Evolutionary conservation across 1,140 invertebrate species (phyloP).

Genomic region (Lysiphlebus fabarum): DNA sequence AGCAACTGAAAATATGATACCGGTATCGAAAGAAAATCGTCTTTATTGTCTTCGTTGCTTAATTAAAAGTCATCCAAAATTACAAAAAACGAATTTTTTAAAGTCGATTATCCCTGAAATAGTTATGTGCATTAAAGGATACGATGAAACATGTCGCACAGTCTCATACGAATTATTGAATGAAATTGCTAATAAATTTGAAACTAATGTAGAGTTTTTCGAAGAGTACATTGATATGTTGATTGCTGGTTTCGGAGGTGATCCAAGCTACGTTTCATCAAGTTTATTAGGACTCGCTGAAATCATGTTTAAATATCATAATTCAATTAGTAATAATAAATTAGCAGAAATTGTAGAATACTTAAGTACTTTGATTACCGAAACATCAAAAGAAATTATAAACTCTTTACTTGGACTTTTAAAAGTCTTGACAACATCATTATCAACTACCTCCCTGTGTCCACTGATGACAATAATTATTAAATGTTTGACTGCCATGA

Average conservation of each 20-base stretch:
- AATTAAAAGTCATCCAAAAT: constrained; percentile 60
- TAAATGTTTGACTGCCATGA: constrained; percentile 69
- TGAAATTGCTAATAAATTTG: constrained; percentile 60
- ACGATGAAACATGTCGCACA: constrained; percentile 74
- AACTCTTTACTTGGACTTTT: constrained; percentile 69
- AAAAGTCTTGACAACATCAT: constrained; percentile 65
- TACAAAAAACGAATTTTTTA: constrained; percentile 66
- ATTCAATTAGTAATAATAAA: constrained; percentile 65
- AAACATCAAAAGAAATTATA: constrained; percentile 70
- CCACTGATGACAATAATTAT: constrained; percentile 64
- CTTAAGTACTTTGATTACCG: constrained; percentile 62
- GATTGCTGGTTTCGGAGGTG: constrained; percentile 67
- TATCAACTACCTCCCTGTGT: constrained; percentile 59
- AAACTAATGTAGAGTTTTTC: constrained; percentile 53
- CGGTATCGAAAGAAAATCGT: constrained; percentile 69
- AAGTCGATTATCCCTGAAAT: constrained; percentile 75
- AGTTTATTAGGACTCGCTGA: constrained; percentile 71
- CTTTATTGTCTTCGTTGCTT: constrained; percentile 67
- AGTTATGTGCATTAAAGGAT: constrained; percentile 76
- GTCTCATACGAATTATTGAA: constrained; percentile 75
- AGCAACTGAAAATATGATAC: constrained; percentile 65
- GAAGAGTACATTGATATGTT: constrained; percentile 66
- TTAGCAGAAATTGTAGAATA: constrained; percentile 70
- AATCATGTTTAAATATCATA: constrained; percentile 69
- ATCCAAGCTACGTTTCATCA: constrained; percentile 61